These are phyloP conservation scores for Cataglyphis livida DNA, from an alignment of 2,888 invertebrate genomes.

Conservation along the genomic window DNA sequence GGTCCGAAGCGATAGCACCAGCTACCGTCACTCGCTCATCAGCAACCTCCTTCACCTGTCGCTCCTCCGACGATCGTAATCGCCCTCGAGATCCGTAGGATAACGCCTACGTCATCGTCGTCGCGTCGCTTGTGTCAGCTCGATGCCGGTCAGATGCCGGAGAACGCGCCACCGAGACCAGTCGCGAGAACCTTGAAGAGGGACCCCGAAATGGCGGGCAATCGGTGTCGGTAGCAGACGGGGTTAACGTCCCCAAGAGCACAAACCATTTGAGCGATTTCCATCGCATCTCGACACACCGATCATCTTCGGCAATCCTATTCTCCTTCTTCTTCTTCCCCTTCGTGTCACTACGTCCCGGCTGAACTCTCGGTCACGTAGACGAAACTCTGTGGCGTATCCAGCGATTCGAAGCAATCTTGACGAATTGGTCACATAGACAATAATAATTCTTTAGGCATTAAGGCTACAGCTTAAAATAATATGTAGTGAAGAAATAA, in stretches of 20 bases:
- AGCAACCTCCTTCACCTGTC: conserved; percentile 63
- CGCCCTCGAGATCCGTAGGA: background rate
- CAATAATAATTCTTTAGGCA: conserved; percentile 75
- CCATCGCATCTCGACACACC: conserved; percentile 29
- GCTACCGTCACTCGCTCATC: conserved; percentile 65
- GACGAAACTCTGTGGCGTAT: conserved; percentile 19
- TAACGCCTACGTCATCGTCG: conserved; percentile 8
- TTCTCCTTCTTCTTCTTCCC: conserved; percentile 13
- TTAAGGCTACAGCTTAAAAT: conserved; percentile 65
- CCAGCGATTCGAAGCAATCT: conserved; percentile 17
- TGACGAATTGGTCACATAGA: conserved; percentile 59
- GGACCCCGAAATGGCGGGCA: conserved; percentile 81
- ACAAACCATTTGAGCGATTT: conserved; percentile 29
- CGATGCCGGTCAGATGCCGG: conserved; percentile 76
- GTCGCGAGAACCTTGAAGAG: conserved; percentile 72
- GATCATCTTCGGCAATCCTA: conserved; percentile 29
- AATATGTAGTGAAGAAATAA: conserved; percentile 54
- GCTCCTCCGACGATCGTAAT: conserved; percentile 39
- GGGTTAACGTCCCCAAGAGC: conserved; percentile 71
- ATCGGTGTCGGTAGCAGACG: conserved; percentile 85
- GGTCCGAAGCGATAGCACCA: conserved; percentile 83
- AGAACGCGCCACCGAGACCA: conserved; percentile 59
- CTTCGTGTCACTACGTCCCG: conserved; percentile 12
- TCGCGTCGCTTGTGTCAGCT: conserved; percentile 36
- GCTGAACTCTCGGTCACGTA: conserved; percentile 18